Conservation (phyloP, 2,113 vertebrate genomes). For the Cottus gobio region DNA sequence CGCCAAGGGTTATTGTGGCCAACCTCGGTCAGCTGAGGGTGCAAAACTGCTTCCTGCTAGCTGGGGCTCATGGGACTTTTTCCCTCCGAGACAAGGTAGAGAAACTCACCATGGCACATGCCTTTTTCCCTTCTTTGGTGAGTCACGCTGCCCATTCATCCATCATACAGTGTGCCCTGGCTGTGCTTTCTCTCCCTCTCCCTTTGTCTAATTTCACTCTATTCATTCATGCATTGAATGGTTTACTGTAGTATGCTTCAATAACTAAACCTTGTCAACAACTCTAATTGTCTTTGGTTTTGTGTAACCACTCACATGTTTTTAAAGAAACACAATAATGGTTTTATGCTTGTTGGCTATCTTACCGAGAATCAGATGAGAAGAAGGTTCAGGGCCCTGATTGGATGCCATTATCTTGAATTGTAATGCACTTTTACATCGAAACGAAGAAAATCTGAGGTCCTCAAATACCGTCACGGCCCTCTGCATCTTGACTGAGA, state of each 20-base stretch:
- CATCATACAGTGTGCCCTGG: not conserved
- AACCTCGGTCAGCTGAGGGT: constrained; percentile 95
- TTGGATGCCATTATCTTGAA: not conserved
- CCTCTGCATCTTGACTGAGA: no score
- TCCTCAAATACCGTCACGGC: no score
- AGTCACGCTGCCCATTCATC: constrained; percentile 61
- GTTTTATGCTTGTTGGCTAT: not conserved
- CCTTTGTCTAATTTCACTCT: constrained; percentile 6
- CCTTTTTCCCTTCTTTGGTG: constrained; percentile 84
- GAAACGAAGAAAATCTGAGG: no score
- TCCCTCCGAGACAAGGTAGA: constrained; percentile 95
- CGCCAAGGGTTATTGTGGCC: constrained; percentile 91
- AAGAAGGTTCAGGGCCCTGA: not conserved
- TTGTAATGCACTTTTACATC: no score
- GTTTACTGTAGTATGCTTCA: not conserved
- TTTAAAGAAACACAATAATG: not conserved
- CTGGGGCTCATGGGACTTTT: constrained; percentile 89
- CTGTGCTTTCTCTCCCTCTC: not conserved
- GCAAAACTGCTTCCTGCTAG: constrained; percentile 91
- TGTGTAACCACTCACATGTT: not conserved
- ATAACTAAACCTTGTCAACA: constrained; percentile 3
- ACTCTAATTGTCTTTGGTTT: not conserved
- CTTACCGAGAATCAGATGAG: not conserved
- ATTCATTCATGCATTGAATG: constrained; percentile 24
- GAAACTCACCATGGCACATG: constrained; percentile 81